phyloP scores from a whole-genome alignment of 2,113 vertebrate species.

The Rattus norvegicus region GRCr8 NC_086019.1:151521001-151521500 shows the following conservation, averaged over 20 bases:
- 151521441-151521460: slow-evolving; percentile 42
- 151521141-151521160: background rate
- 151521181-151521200: background rate
- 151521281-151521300: background rate
- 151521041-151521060: background rate
- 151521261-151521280: background rate
- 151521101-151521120: background rate
- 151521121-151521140: background rate
- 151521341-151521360: background rate
- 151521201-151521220: background rate
- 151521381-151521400: slow-evolving; percentile 29
- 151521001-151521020: background rate
- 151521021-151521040: background rate
- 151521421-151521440: background rate
- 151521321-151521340: background rate
- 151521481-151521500: background rate
- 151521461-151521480: slow-evolving; percentile 41
- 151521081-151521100: background rate
- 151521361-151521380: background rate
- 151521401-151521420: slow-evolving; percentile 40
- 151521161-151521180: background rate
- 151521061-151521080: background rate
- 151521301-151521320: background rate
- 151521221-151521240: background rate
- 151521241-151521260: fast-evolving